Evolutionary conservation across 1,140 invertebrate genomes (phyloP).

Genomic region (Lepidurus packardi): DNA sequence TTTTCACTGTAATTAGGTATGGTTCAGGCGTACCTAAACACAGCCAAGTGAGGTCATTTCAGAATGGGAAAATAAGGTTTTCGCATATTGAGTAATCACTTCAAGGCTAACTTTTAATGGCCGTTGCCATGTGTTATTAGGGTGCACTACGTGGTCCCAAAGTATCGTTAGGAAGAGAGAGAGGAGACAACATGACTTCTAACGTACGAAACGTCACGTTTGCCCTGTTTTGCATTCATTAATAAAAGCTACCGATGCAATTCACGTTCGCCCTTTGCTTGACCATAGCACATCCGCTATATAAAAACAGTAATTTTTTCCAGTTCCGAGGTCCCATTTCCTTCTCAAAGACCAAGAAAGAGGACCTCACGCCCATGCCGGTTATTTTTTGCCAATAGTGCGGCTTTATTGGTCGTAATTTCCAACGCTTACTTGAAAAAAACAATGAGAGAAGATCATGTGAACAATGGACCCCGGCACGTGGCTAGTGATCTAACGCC

Average conservation of each 20-base stretch:
- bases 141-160: too few relatives aligned
- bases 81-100: too few relatives aligned
- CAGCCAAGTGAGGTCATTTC: too few relatives aligned
- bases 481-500: not conserved
- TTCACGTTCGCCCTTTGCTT: constrained; percentile 1
- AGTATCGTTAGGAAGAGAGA: too few relatives aligned
- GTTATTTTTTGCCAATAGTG: not conserved
- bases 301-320: not conserved
- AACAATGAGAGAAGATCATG: not conserved
- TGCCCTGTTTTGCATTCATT: not conserved
- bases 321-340: not conserved
- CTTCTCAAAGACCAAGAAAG: not conserved
- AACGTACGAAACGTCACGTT: not conserved
- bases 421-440: not conserved
- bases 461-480: not conserved
- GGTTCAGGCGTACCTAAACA: too few relatives aligned
- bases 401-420: too few relatives aligned
- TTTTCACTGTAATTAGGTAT: too few relatives aligned
- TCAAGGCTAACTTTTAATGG: too few relatives aligned
- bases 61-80: too few relatives aligned
- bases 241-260: not conserved
- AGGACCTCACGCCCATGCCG: not conserved
- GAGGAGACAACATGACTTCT: too few relatives aligned
- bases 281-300: not conserved
- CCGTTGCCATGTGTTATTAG: too few relatives aligned